phyloP scores from a whole-genome alignment of 2,113 vertebrate genomes.

The Peromyscus maniculatus region DNA sequence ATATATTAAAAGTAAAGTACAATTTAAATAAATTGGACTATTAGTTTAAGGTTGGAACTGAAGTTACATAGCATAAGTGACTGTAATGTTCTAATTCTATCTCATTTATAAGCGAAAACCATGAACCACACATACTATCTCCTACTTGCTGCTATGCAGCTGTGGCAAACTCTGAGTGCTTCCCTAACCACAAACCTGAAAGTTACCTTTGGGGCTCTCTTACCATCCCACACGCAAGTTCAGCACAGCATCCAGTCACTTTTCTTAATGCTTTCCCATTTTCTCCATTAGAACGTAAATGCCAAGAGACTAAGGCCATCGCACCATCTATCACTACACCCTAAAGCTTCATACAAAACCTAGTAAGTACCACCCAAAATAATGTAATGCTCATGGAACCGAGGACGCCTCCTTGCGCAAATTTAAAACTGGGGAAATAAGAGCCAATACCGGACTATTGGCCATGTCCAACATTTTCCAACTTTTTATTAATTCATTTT shows the following conservation, averaged over 20 bases:
- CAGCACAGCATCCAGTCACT: neutral
- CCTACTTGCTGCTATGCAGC: neutral
- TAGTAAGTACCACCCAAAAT: neutral
- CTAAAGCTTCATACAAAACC: neutral
- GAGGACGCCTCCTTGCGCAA: neutral
- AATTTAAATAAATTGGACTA: neutral
- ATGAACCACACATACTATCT: neutral
- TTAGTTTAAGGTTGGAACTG: conserved; percentile 19
- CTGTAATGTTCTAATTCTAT: neutral
- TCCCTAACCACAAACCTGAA: neutral
- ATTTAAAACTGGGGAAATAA: neutral
- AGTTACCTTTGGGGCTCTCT: neutral
- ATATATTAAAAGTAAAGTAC: neutral
- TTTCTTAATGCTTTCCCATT: neutral
- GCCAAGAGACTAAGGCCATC: neutral
- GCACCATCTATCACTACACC: neutral
- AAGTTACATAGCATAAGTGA: neutral
- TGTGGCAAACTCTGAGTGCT: neutral
- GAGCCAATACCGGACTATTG: neutral
- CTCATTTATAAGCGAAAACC: neutral
- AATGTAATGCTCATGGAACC: neutral
- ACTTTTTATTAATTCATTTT: neutral
- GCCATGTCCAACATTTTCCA: neutral
- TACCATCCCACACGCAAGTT: neutral
- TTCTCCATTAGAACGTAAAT: neutral